These are phyloP conservation scores for Todiramphus saurophagus DNA, from an alignment of 2,113 vertebrate genomes.

Conservation along the genomic window DNA sequence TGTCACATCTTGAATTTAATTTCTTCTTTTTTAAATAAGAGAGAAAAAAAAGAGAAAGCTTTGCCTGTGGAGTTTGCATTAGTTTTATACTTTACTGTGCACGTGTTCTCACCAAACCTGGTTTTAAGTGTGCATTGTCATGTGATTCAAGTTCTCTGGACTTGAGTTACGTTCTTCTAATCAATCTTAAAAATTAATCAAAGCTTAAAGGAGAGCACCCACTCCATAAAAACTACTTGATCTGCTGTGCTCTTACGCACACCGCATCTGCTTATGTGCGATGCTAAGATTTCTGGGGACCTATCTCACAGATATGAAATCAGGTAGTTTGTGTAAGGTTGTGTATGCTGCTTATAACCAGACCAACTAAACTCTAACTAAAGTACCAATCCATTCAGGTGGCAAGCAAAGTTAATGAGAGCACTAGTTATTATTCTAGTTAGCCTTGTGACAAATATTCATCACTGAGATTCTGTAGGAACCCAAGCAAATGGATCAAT, in stretches of 20 bases:
- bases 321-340: not conserved
- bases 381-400: not conserved
- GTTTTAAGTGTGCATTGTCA: not conserved
- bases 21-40: not conserved
- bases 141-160: not conserved
- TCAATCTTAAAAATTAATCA: not conserved
- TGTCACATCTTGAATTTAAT: not conserved
- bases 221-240: not conserved
- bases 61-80: not conserved
- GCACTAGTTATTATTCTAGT: not conserved
- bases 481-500: not conserved
- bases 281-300: not conserved
- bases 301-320: not conserved
- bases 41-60: not conserved
- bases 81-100: not conserved
- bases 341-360: not conserved
- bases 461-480: not conserved
- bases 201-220: not conserved
- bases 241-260: not conserved
- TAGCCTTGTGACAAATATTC: not conserved
- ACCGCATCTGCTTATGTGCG: fast-evolving
- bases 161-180: not conserved
- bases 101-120: not conserved
- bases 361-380: not conserved
- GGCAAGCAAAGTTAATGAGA: not conserved